Percentiles rank a stretch among this genome's conserved stretches.
These are phyloP conservation scores for Enteromius anoplus DNA, from an alignment of 2,797 vertebrate genomes.

Conservation along the genomic window DNA sequence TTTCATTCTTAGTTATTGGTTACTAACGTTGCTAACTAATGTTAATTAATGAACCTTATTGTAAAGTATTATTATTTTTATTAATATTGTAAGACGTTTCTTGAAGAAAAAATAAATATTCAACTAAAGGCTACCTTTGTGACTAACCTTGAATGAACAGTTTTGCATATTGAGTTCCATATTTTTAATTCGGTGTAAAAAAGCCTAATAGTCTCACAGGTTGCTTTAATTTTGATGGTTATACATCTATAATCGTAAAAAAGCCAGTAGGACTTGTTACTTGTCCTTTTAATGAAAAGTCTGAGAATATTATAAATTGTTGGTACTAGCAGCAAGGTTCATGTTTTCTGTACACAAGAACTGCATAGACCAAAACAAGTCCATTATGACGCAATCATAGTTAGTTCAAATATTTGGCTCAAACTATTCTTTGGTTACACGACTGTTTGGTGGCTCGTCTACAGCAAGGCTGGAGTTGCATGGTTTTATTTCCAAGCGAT, in stretches of 20 bases:
- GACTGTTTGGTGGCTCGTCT: neutral
- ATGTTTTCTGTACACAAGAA: slow-evolving; percentile 5
- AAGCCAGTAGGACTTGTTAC: neutral
- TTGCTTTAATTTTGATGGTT: neutral
- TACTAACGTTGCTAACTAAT: no score
- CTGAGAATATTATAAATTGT: neutral
- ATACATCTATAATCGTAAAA: no score
- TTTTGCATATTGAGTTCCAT: neutral
- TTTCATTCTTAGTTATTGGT: no score
- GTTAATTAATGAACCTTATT: no score
- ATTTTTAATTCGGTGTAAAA: neutral
- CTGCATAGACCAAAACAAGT: neutral
- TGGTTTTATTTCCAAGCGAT: neutral
- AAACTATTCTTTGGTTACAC: neutral
- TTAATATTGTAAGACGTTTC: neutral
- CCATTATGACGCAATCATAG: neutral
- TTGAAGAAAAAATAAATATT: neutral
- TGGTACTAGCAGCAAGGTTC: neutral
- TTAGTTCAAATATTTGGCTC: neutral
- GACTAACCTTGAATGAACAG: neutral
- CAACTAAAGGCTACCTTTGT: neutral
- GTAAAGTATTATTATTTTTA: no score
- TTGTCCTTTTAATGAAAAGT: neutral
- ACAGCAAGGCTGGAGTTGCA: neutral
- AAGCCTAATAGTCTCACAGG: neutral